Evolutionary conservation across 2,888 invertebrate genomes (phyloP).

Genomic region (Tetragonula carbonaria): DNA sequence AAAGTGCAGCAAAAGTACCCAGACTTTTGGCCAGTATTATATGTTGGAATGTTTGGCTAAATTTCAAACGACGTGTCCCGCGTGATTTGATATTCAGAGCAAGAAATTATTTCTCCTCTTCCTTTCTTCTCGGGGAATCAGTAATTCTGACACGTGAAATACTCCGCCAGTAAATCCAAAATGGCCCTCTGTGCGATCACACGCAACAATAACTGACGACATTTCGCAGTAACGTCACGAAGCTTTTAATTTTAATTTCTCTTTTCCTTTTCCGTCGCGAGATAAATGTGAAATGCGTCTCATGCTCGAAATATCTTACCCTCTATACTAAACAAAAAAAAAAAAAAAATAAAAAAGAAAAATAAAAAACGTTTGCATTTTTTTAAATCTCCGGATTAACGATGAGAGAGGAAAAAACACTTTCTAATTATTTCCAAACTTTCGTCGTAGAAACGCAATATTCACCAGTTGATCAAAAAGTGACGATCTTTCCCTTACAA

Average conservation of each 20-base stretch:
- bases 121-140: neutral
- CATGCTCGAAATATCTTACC: neutral
- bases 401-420: neutral
- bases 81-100: too few species aligned
- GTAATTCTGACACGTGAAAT: neutral
- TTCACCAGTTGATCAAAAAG: neutral
- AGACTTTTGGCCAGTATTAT: too few species aligned
- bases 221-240: neutral
- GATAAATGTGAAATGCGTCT: slow-evolving; percentile 12
- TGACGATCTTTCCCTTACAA: neutral
- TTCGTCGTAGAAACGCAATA: neutral
- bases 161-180: neutral
- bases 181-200: too few species aligned
- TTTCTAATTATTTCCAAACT: neutral
- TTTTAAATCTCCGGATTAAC: slow-evolving; percentile 6
- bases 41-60: too few species aligned
- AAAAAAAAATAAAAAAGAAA: too few species aligned
- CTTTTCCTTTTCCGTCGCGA: neutral
- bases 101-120: too few species aligned
- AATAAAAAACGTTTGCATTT: neutral
- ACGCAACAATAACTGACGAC: neutral
- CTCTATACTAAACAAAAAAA: too few species aligned
- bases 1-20: too few species aligned
- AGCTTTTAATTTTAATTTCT: slow-evolving; percentile 4
- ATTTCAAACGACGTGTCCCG: too few species aligned